A percentile compares a stretch with the other conserved stretches of the same genome.
These are phyloP conservation scores for Neosilurus hyrtlii DNA, from an alignment of 2,797 vertebrate species.

Conservation along the genomic window DNA sequence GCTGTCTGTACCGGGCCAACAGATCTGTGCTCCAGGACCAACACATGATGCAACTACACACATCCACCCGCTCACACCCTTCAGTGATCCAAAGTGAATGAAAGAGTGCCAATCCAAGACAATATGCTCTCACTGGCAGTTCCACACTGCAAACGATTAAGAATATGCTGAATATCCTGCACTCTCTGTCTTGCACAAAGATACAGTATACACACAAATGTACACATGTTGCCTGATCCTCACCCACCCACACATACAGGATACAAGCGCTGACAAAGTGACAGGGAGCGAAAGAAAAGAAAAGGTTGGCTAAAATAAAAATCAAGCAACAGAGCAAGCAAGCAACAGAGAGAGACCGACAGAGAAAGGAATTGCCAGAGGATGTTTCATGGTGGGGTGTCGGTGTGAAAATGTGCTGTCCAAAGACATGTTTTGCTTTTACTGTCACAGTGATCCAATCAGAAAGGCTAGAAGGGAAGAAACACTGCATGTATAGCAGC, in stretches of 20 bases:
- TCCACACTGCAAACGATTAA: constrained; percentile 51
- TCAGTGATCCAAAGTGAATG: constrained; percentile 55
- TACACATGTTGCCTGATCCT: constrained; percentile 11
- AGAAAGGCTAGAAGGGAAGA: background rate
- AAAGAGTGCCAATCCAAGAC: constrained; percentile 62
- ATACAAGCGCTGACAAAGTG: constrained; percentile 50
- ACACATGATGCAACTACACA: constrained; percentile 34
- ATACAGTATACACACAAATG: background rate
- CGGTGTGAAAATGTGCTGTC: background rate
- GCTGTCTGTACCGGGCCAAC: constrained; percentile 55
- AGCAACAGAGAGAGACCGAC: constrained; percentile 16
- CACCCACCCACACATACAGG: background rate
- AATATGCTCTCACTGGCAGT: constrained; percentile 73
- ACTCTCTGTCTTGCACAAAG: constrained; percentile 51
- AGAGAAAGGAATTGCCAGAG: constrained; percentile 37
- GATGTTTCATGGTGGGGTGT: background rate
- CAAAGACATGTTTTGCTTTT: background rate
- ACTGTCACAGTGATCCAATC: background rate
- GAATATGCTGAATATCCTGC: constrained; percentile 31
- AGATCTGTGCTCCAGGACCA: constrained; percentile 44
- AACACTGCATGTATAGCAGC: background rate
- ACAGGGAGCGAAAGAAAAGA: constrained; percentile 65
- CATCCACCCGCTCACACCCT: constrained; percentile 34
- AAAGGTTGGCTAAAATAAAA: constrained; percentile 62
- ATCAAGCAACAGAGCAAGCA: no score